These are phyloP conservation scores for Myzus persicae DNA, from an alignment of 1,140 invertebrate species.

Conservation along the genomic window DNA sequence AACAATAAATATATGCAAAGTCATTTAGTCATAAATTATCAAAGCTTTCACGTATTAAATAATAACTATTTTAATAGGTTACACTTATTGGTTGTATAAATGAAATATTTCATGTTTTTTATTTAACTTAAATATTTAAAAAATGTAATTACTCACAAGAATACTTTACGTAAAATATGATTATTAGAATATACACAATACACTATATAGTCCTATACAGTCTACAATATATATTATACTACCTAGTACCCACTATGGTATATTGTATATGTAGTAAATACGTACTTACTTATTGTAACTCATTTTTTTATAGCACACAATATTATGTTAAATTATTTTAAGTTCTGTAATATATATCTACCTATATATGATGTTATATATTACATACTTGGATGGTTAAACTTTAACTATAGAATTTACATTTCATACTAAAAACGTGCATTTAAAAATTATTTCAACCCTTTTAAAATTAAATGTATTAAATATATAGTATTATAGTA, in stretches of 20 bases:
- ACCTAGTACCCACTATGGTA: too few species aligned
- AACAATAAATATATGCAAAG: neutral
- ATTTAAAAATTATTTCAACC: too few species aligned
- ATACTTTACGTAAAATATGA: neutral
- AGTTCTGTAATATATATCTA: too few species aligned
- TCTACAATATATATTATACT: too few species aligned
- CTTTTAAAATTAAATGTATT: too few species aligned
- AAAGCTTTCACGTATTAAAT: neutral
- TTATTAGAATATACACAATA: neutral
- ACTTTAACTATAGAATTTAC: too few species aligned
- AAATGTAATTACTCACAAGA: neutral
- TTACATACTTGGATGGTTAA: too few species aligned
- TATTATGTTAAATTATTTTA: too few species aligned
- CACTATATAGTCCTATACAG: too few species aligned
- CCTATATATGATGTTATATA: too few species aligned
- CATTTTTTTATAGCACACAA: neutral
- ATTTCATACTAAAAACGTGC: too few species aligned
- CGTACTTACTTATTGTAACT: neutral
- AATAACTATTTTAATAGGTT: constrained; percentile 10
- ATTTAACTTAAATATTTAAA: neutral
- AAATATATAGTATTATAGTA: too few species aligned
- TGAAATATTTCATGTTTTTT: neutral
- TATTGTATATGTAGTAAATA: neutral
- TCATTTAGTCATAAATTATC: neutral
- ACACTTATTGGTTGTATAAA: neutral